Percentiles rank a stretch among this genome's conserved stretches.
These are phyloP conservation scores for Morus bassanus DNA, from an alignment of 2,797 vertebrate genomes.

Conservation along the genomic window DNA sequence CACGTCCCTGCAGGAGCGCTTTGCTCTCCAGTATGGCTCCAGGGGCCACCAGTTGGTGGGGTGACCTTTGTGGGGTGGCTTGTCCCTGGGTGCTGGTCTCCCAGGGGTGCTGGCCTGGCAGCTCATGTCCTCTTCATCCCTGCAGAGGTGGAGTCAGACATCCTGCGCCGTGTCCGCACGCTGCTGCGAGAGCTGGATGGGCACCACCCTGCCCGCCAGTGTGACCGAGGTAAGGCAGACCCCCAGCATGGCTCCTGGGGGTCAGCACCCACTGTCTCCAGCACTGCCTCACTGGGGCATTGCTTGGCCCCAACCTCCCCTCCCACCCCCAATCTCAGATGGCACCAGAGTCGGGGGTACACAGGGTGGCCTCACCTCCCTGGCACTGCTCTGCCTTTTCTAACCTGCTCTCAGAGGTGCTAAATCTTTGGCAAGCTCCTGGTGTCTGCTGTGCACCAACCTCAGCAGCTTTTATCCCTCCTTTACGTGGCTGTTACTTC, in stretches of 20 bases:
- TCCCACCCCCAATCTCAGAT: background rate
- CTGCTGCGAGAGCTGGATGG: constrained; percentile 82
- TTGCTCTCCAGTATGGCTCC: background rate
- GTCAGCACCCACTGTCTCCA: rapidly evolving
- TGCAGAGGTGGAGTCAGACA: constrained; percentile 80
- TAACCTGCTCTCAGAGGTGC: background rate
- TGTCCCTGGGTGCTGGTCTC: background rate
- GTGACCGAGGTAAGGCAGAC: constrained; percentile 79
- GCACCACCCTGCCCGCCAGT: constrained; percentile 67
- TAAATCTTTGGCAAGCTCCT: background rate
- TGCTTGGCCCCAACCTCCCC: background rate
- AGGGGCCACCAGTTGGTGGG: background rate
- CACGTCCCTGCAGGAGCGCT: rapidly evolving
- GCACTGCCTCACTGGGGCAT: rapidly evolving
- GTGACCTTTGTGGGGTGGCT: background rate
- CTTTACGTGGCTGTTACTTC: rapidly evolving
- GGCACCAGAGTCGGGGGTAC: rapidly evolving
- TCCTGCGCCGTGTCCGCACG: constrained; percentile 86
- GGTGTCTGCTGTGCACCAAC: background rate
- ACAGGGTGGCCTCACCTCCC: background rate
- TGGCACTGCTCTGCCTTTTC: background rate
- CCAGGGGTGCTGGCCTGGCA: background rate
- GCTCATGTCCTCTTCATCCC: background rate
- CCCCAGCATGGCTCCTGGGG: rapidly evolving
- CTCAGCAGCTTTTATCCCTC: background rate